phyloP scores from a whole-genome alignment of 2,797 vertebrate genomes.

The Gymnodraco acuticeps region DNA sequence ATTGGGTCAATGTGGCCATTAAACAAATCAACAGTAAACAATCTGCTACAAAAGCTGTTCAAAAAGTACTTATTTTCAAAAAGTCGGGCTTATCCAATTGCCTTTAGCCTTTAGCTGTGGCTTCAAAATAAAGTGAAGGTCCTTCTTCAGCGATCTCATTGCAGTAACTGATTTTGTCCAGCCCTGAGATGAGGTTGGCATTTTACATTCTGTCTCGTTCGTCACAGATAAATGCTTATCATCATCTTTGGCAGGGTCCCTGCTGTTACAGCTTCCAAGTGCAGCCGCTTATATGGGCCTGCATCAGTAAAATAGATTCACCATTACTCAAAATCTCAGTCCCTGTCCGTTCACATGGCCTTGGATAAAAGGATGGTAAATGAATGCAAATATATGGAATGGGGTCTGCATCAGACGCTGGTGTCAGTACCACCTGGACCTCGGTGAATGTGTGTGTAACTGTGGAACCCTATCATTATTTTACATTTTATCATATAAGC shows the following conservation, averaged over 20 bases:
- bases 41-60: background rate
- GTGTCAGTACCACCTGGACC: conserved; percentile 56
- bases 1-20: background rate
- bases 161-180: conserved; percentile 19
- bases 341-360: conserved; percentile 53
- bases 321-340: conserved; percentile 46
- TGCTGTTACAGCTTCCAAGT: conserved; percentile 17
- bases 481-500: conserved; percentile 25
- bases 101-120: background rate
- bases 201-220: conserved; percentile 15
- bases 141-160: background rate
- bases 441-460: conserved; percentile 41
- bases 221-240: conserved; percentile 27
- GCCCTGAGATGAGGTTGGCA: conserved; percentile 11
- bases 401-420: conserved; percentile 75
- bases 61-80: conserved; percentile 2
- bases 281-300: conserved; percentile 16
- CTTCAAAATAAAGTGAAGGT: conserved; percentile 3
- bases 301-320: conserved; percentile 54
- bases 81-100: background rate
- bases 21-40: background rate
- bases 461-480: conserved; percentile 47
- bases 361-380: conserved; percentile 74
- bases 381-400: conserved; percentile 85
- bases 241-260: conserved; percentile 11